Percentiles rank a stretch among this genome's conserved stretches.
Conservation (phyloP, 2,113 vertebrate genomes). For the Vireo altiloquus region DNA sequence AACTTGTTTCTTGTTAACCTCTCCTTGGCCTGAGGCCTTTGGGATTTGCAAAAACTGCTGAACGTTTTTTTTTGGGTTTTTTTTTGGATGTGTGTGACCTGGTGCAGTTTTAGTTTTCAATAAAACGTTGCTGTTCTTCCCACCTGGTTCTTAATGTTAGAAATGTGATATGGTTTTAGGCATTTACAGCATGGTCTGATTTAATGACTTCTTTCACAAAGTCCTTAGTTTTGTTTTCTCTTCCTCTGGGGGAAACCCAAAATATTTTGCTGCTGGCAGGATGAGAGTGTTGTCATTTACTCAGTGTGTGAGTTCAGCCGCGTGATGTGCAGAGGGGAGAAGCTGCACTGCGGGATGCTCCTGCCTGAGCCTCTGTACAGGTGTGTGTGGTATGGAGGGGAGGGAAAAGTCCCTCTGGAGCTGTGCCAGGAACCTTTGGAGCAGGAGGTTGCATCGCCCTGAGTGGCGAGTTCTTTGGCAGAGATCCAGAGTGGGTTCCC, state of each 20-base stretch:
- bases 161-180: fast-evolving
- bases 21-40: background rate
- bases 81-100: background rate
- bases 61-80: background rate
- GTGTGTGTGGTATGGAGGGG: background rate
- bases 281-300: background rate
- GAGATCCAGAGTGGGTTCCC: background rate
- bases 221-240: background rate
- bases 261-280: background rate
- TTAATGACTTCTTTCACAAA: background rate
- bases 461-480: background rate
- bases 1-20: background rate
- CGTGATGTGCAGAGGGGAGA: fast-evolving
- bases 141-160: background rate
- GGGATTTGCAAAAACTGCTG: background rate
- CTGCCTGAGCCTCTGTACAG: background rate
- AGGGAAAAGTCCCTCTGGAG: background rate
- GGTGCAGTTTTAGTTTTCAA: background rate
- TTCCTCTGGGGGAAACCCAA: background rate
- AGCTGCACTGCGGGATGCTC: background rate
- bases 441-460: fast-evolving
- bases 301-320: background rate
- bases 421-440: background rate
- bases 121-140: background rate
- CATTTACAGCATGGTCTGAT: background rate